Evolutionary conservation across 2,113 vertebrate genomes (phyloP), one percentile per base, ranked within the genome.

Genomic region (Corythoichthys intestinalis): DNA sequence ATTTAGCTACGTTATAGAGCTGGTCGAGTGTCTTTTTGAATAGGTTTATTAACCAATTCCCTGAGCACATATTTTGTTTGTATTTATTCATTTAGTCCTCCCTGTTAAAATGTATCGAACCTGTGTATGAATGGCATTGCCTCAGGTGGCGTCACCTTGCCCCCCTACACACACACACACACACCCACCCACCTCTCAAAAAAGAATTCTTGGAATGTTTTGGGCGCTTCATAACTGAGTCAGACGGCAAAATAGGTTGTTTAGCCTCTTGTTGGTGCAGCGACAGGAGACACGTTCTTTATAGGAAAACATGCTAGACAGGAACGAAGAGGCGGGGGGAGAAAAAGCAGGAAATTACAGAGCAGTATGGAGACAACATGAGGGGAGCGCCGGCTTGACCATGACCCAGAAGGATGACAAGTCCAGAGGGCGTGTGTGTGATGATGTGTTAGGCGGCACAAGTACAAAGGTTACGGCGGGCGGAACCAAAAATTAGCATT

Each of bases 311-410:
- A 58, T 5, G 56, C 56, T 56, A 34, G 78, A 88, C 60, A 62
- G 10, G n/a, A 34, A 70, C 78, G 86, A 84, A 81, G 78, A 69
- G 11, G 71, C 78, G 86, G 84, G 81, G 81, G 72, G 7, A 67
- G 72, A 81, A 13, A 82, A 72, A 73, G 73, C 81, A 83, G 85
- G 61, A 89, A 91, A 91, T 91, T 90, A 91, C 89, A 90, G 89
- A 89, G 85, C 80, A 88, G 82, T 71, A 64, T 73, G 72, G 74
- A 90, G 82, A 87, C 81, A 79, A 87, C 88, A 85, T 88, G 86
- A 87, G 76, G 75, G 80, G 79, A 86, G 86, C 79, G 82, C 85
- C 85, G 73, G 86, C 46, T 82, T 87, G 87, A 86, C 89, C 85
- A 61, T 85, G 86, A 90, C 87, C 84, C 75, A 67, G 69, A 46